A percentile compares a stretch with the other conserved stretches of the same genome.
These are phyloP conservation scores for Ctenopoma multispine DNA, from an alignment of 2,797 vertebrate species.

Conservation along the genomic window DNA sequence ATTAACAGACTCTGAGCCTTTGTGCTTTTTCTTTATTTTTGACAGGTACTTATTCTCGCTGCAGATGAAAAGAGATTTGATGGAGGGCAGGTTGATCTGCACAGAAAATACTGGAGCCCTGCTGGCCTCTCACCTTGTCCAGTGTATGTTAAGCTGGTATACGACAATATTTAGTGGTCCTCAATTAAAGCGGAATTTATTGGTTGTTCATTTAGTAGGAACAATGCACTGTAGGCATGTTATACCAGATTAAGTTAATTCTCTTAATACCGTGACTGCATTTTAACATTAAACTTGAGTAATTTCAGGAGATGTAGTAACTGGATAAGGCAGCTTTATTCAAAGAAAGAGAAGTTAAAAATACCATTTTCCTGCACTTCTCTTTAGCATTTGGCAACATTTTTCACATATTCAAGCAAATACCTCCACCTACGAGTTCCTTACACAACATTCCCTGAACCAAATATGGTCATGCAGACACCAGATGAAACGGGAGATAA, in stretches of 20 bases:
- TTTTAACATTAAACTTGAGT: background rate
- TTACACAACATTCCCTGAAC: no score
- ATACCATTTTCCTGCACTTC: no score
- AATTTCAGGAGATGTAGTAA: background rate
- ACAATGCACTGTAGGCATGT: background rate
- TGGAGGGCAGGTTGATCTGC: conserved; percentile 90
- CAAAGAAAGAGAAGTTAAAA: no score
- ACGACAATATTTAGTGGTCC: background rate
- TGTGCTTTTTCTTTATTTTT: conserved; percentile 17
- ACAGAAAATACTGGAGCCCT: conserved; percentile 91
- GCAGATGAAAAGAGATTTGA: conserved; percentile 95
- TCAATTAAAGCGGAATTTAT: background rate
- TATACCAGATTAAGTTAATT: background rate
- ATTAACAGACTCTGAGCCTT: conserved; percentile 24
- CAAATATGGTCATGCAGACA: no score
- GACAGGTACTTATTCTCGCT: conserved; percentile 94
- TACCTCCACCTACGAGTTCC: no score
- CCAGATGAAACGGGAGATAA: no score
- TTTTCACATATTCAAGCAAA: no score
- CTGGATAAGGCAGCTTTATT: background rate
- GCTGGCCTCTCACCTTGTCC: conserved; percentile 92
- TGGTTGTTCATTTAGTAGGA: background rate
- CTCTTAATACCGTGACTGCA: background rate
- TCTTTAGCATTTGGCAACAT: no score
- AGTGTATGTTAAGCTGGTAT: conserved; percentile 86